Evolutionary conservation across 2,113 vertebrate species (phyloP), one percentile per base, ranked within the genome.

Genomic region (Charina bottae): DNA sequence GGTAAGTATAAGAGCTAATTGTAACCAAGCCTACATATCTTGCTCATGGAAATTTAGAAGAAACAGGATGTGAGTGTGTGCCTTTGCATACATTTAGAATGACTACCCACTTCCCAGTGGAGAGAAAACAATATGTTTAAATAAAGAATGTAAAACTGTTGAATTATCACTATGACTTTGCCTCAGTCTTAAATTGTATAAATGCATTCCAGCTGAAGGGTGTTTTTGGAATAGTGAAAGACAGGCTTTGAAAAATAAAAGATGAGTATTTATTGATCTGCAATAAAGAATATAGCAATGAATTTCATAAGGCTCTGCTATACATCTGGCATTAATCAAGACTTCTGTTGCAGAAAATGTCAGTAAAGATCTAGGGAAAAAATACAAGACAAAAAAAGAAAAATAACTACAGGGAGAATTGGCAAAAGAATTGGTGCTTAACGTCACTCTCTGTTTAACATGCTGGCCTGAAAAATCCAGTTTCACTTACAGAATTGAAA

Each of bases 231-330:
- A 90, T 42, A 83, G 85, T 72, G 42, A 78, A 95, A 96, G 93
- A 85, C 86, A 95, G 95, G 93, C 89, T 93, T 53, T 89, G 91
- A 93, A 89, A 96, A 95, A 96, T 96, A 96, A 97, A 96, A 92
- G 87, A 89, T 90, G 92, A 92, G 93, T 96, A 96, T 96, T 96
- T 92, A 96, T 96, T 94, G 95, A 96, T 94, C 95, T 88, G 94
- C 95, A 97, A 94, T 95, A 88, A 92, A 93, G 94, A 97, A 92
- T 94, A 96, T 93, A 94, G 95, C 94, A 94, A 95, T 94, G 95
- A 93, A 96, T 96, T 97, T 94, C 95, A 95, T 94, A 96, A 96
- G 42, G 93, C 94, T 94, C 87, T 60, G 88, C 91, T 13, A 85
- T 87, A 90, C 93, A 94, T 94, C 87, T 95, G 56, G 94, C 93